Conservation (phyloP, 2,113 vertebrate species). For the Toxotes jaculatrix region DNA sequence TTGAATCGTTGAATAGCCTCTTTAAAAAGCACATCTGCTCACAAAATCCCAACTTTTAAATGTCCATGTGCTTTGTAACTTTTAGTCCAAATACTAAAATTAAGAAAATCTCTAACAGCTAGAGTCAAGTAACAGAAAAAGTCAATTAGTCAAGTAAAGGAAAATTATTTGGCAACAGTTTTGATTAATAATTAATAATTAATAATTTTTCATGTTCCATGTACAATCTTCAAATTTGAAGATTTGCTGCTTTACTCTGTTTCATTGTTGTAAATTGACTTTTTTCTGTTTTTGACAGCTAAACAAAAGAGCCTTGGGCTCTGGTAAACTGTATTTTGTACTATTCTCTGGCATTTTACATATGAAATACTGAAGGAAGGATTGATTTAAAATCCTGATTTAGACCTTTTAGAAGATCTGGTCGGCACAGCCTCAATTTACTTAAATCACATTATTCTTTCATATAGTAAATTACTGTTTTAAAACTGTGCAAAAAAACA, state of each 20-base stretch:
- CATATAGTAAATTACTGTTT: neutral
- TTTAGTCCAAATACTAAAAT: neutral
- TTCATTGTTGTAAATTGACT: neutral
- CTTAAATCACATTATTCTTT: neutral
- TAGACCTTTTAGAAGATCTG: neutral
- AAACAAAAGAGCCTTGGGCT: neutral
- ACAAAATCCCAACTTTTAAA: neutral
- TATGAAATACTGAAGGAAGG: neutral
- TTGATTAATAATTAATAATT: no score
- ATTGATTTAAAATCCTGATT: neutral
- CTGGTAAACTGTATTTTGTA: neutral
- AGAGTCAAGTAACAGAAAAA: neutral
- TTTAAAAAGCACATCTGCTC: neutral
- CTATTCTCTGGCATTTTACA: neutral
- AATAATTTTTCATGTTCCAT: no score
- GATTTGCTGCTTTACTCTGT: neutral
- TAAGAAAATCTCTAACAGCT: neutral
- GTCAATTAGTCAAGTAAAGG: neutral
- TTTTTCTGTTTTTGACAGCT: neutral
- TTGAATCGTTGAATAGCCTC: neutral
- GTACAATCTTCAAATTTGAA: neutral
- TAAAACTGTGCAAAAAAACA: neutral
- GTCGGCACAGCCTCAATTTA: neutral
- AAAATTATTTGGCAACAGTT: no score
- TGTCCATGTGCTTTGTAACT: neutral